Evolutionary conservation across 2,797 vertebrate genomes (phyloP).

Genomic region (Echeneis naucrates): DNA sequence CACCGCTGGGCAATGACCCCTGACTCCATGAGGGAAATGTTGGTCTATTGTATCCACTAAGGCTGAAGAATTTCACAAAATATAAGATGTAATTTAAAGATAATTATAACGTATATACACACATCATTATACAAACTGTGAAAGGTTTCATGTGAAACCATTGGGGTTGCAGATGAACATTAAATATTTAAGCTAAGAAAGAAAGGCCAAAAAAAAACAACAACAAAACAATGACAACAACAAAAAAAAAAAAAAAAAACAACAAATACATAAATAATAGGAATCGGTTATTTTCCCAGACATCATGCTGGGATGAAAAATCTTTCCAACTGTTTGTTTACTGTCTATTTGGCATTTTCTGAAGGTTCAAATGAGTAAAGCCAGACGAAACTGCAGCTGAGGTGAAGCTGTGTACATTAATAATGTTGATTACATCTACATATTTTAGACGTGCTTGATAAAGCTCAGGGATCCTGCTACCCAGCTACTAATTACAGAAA

Average conservation of each 20-base stretch:
- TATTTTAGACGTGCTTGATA: slow-evolving; percentile 21
- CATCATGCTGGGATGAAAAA: no score
- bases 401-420: slow-evolving; percentile 2
- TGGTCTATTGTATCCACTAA: neutral
- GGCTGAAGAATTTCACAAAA: neutral
- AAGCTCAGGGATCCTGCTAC: slow-evolving; percentile 20
- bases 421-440: slow-evolving; percentile 15
- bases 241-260: neutral
- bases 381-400: neutral
- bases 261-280: no score
- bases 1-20: neutral
- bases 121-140: neutral
- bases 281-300: no score
- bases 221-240: no score
- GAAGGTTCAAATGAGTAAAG: neutral
- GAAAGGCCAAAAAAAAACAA: no score
- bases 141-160: neutral
- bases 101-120: neutral
- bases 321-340: no score
- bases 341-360: neutral
- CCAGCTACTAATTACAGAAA: slow-evolving; percentile 10
- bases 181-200: neutral
- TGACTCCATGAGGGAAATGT: neutral
- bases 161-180: no score
- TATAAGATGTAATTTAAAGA: neutral